Percentiles rank a stretch among this genome's conserved stretches.
Conservation (phyloP, 2,888 invertebrate species). For the Apoda limacodes region DNA sequence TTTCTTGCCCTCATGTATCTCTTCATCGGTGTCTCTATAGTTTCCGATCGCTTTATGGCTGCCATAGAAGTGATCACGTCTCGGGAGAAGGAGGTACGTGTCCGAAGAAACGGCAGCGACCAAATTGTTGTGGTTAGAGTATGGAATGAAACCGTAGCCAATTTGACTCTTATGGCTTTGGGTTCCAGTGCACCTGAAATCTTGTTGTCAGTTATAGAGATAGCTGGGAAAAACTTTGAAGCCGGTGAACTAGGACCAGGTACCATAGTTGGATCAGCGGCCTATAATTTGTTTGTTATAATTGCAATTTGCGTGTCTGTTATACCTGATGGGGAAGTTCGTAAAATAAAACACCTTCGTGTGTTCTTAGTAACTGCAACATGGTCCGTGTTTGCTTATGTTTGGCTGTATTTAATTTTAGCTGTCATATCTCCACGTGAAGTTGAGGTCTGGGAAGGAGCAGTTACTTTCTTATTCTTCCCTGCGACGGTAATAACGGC, state of each 20-base stretch:
- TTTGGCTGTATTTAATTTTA: constrained; percentile 97
- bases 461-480: constrained; percentile 96
- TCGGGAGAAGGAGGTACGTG: constrained; percentile 93
- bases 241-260: constrained; percentile 98
- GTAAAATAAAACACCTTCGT: constrained; percentile 95
- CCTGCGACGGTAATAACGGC: constrained; percentile 96
- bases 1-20: constrained; percentile 91
- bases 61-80: constrained; percentile 99
- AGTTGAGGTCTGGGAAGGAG: constrained; percentile 97
- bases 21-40: constrained; percentile 98
- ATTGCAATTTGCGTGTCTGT: constrained; percentile 94
- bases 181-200: constrained; percentile 99
- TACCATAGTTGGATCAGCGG: constrained; percentile 98
- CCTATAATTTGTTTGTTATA: constrained; percentile 98
- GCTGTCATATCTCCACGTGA: constrained; percentile 87
- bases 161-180: constrained; percentile 97
- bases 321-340: constrained; percentile 89
- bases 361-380: constrained; percentile 98
- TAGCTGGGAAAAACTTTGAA: constrained; percentile 93
- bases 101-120: constrained; percentile 90
- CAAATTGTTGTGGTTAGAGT: constrained; percentile 93
- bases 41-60: constrained; percentile 99
- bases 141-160: constrained; percentile 99
- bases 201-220: constrained; percentile 96
- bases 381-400: constrained; percentile 98